These are phyloP conservation scores for Mystacides longicornis DNA, from an alignment of 2,888 invertebrate species.

Conservation along the genomic window DNA sequence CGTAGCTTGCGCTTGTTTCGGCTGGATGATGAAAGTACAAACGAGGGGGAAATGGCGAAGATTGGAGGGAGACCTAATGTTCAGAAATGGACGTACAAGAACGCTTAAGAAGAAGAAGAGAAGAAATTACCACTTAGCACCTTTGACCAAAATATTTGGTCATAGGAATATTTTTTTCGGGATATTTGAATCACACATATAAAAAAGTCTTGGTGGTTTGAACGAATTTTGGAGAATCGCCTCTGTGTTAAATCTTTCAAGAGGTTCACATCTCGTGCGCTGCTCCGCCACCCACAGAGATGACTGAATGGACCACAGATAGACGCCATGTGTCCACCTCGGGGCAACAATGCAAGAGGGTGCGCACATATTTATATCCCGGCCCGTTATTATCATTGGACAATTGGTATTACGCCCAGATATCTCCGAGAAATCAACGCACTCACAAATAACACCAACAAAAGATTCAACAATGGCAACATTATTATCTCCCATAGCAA, in stretches of 20 bases:
- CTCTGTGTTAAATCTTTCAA: slow-evolving; percentile 6
- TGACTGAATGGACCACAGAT: slow-evolving; percentile 4
- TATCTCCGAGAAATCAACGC: slow-evolving; percentile 12
- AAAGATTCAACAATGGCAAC: slow-evolving; percentile 12
- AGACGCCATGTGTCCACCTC: slow-evolving; percentile 6
- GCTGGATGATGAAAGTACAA: too few species aligned
- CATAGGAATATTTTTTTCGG: too few species aligned
- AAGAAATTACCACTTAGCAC: too few species aligned
- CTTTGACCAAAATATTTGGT: too few species aligned
- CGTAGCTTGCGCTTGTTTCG: too few species aligned
- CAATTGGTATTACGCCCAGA: slow-evolving; percentile 18
- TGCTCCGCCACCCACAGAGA: slow-evolving; percentile 14
- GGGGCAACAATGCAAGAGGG: slow-evolving; percentile 8
- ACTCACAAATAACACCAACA: slow-evolving; percentile 7
- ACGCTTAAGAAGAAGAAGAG: too few species aligned
- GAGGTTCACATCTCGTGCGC: slow-evolving; percentile 1
- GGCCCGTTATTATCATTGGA: slow-evolving; percentile 4
- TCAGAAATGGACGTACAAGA: too few species aligned
- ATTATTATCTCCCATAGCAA: background rate
- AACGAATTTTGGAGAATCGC: background rate
- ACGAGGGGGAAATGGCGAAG: too few species aligned
- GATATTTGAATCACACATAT: too few species aligned
- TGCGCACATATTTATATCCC: too few species aligned
- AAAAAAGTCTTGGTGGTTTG: too few species aligned
- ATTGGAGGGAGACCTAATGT: too few species aligned